Conservation (phyloP, 2,113 vertebrate genomes). For the Uria lomvia region DNA sequence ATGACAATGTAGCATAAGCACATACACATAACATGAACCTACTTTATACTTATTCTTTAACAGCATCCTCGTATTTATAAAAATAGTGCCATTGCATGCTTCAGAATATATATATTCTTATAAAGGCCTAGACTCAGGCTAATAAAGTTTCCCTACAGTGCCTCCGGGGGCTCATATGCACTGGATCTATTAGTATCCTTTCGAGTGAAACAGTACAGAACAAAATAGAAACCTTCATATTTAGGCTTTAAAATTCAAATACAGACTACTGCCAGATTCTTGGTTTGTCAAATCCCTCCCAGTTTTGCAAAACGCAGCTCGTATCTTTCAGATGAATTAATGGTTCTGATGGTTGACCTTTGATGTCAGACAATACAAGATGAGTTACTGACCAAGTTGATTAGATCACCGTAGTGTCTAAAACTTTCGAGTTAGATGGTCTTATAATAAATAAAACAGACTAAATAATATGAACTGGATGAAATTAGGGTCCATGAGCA, state of each 20-base stretch:
- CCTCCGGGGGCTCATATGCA: not conserved
- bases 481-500: not conserved
- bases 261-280: not conserved
- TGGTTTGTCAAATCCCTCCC: not conserved
- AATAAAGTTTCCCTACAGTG: not conserved
- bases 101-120: not conserved
- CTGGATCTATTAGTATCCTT: not conserved
- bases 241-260: not conserved
- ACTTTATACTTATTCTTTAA: not conserved
- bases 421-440: not conserved
- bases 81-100: not conserved
- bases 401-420: not conserved
- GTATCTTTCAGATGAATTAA: not conserved
- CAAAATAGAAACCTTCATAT: slow-evolving; percentile 22
- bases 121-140: not conserved
- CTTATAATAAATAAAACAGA: not conserved
- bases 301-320: slow-evolving; percentile 8
- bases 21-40: not conserved
- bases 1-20: not conserved
- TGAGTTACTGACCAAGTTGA: not conserved
- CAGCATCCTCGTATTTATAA: not conserved
- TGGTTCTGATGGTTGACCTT: slow-evolving; percentile 42
- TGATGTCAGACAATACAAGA: slow-evolving; percentile 25
- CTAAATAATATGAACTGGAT: not conserved
- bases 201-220: slow-evolving; percentile 21